Evolutionary conservation across 2,888 invertebrate genomes (phyloP), one percentile per base, ranked within the genome.

Genomic region (Brenthis hecate): DNA sequence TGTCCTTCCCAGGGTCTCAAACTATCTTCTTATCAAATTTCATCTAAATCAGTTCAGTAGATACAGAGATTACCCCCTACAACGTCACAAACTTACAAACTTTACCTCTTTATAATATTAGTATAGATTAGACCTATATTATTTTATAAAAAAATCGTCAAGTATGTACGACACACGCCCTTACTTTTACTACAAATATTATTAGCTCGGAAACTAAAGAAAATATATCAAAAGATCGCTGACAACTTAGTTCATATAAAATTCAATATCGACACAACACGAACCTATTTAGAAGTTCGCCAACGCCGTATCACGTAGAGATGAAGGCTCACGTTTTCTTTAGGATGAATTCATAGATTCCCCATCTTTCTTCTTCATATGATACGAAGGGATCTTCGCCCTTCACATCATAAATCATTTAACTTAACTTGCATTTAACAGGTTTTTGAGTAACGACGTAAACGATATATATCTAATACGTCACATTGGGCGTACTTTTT

Each of bases 331-430:
- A 66, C 61, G 50, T 68, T 72, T 62, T 66, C 43, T 16, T 23
- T 32, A 28, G 16, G 28, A 60, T 13, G 50, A 50, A 50, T 28
- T 60, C 60, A 28, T 48, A 56, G 64, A 70, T 68, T 54, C 48
- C 64, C 58, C 54, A 50, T 72, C 63, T 70, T 67, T 55, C 47
- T 65, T 57, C 53, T 56, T 66, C 23, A 36, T 61, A 55, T 48
- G 53, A 57, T 65, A 50, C 4, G 51, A 57, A 72, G 63, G 70
- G 62, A 58, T 65, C 58, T 8, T 48, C 67, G 36, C 72, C 70
- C 71, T 72, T 69, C 70, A 62, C 66, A 56, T 77, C 80, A 78
- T 80, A 80, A 80, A 81, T 81, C 80, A 81, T 78, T 62, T 54
- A 58, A 75, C 76, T 76, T 73, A 74, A 74, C 74, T 74, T 75